phyloP scores from a whole-genome alignment of 2,888 invertebrate genomes.

The Thumatha senex region DNA sequence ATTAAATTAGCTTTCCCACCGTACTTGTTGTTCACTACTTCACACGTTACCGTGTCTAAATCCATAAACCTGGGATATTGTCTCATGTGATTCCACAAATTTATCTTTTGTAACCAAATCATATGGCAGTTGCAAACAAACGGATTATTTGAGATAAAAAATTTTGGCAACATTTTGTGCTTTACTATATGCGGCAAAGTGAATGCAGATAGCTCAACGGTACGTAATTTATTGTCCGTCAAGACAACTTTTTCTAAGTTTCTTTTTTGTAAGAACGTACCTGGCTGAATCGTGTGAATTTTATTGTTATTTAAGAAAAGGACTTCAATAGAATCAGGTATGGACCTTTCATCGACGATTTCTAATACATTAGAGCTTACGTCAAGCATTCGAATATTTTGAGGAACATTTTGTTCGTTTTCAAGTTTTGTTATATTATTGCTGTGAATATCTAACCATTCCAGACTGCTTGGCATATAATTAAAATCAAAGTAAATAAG shows the following conservation, averaged over 20 bases:
- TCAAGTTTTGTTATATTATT: conserved; percentile 90
- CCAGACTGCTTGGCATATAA: conserved; percentile 88
- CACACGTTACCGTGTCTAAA: conserved; percentile 89
- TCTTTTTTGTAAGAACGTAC: conserved; percentile 88
- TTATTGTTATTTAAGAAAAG: conserved; percentile 90
- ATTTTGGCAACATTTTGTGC: conserved; percentile 88
- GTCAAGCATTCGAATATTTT: conserved; percentile 89
- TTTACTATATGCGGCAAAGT: conserved; percentile 86
- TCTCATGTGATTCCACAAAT: conserved; percentile 88
- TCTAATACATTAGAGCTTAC: conserved; percentile 89
- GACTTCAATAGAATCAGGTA: conserved; percentile 89
- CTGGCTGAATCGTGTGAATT: conserved; percentile 87
- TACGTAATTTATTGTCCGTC: conserved; percentile 88
- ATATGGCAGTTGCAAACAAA: conserved; percentile 93
- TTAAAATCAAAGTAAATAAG: conserved; percentile 91
- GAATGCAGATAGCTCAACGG: conserved; percentile 88
- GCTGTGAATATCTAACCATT: conserved; percentile 91
- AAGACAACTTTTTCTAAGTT: conserved; percentile 90
- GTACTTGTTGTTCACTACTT: conserved; percentile 87
- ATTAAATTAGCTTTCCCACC: conserved; percentile 86
- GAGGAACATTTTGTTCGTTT: conserved; percentile 87
- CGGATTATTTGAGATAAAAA: conserved; percentile 92
- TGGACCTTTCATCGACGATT: conserved; percentile 86
- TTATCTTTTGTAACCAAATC: conserved; percentile 93
- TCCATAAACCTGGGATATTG: conserved; percentile 91